Percentiles rank a stretch among this genome's conserved stretches.
These are phyloP conservation scores for Peromyscus melanophrys DNA, from an alignment of 2,797 vertebrate species.

Conservation along the genomic window DNA sequence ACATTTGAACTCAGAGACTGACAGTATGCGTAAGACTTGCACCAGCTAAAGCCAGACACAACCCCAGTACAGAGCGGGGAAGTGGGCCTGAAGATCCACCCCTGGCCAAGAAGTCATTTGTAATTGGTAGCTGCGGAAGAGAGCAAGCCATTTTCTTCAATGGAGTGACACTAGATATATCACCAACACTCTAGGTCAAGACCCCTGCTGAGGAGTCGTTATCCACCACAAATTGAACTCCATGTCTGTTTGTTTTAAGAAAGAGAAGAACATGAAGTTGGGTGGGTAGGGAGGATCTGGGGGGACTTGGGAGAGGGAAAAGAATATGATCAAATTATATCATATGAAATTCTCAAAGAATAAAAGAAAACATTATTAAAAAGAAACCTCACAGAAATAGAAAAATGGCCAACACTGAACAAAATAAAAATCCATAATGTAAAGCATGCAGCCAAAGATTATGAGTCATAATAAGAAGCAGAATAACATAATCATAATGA, in stretches of 20 bases:
- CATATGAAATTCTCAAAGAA: not conserved
- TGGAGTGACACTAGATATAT: not conserved
- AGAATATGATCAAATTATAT: not conserved
- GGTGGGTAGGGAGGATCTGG: no score
- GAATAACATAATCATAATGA: not conserved
- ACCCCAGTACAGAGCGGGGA: no score
- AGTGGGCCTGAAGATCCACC: not conserved
- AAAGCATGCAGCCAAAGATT: not conserved
- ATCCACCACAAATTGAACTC: not conserved
- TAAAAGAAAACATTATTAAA: not conserved
- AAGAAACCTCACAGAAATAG: not conserved
- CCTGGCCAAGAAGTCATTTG: not conserved
- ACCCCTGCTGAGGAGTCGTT: not conserved
- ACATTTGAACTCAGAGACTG: not conserved
- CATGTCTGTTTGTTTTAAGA: not conserved
- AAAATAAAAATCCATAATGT: slow-evolving; percentile 10
- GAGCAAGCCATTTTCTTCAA: not conserved
- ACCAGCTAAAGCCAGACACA: not conserved
- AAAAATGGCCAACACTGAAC: not conserved
- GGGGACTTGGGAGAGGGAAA: no score
- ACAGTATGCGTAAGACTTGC: not conserved
- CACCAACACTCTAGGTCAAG: not conserved
- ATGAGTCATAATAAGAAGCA: not conserved
- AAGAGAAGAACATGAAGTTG: not conserved
- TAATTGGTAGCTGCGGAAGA: not conserved